Conservation (phyloP, 1,140 invertebrate genomes). For the Neotoxoptera formosana region DNA sequence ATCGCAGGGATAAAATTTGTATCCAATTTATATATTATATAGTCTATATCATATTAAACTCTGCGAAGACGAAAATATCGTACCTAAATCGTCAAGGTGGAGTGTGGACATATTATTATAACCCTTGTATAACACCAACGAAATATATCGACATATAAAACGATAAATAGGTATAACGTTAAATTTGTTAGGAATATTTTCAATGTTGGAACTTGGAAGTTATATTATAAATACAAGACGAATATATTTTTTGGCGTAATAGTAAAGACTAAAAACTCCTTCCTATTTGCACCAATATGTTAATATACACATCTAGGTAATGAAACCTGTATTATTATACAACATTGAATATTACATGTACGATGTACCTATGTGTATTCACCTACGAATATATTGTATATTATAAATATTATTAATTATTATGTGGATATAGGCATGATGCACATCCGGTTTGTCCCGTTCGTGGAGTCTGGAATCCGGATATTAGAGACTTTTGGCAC, state of each 20-base stretch:
- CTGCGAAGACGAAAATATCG: neutral
- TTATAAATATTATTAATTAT: neutral
- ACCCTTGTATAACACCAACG: neutral
- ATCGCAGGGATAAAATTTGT: neutral
- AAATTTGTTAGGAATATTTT: neutral
- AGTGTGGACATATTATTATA: neutral
- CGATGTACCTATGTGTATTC: too few species aligned
- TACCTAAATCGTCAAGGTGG: neutral
- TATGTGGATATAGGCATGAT: neutral
- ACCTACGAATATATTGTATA: too few species aligned
- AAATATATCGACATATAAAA: neutral
- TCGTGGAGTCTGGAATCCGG: neutral
- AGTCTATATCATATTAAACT: too few species aligned
- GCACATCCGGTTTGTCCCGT: neutral
- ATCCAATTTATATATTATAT: too few species aligned
- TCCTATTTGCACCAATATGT: neutral
- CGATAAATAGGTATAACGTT: neutral
- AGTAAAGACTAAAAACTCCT: neutral
- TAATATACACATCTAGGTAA: neutral
- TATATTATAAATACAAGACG: neutral
- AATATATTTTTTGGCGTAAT: neutral
- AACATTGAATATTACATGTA: too few species aligned
- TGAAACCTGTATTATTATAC: neutral
- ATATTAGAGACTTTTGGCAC: neutral
- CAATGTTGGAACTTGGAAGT: neutral